Percentiles rank a stretch among this genome's conserved stretches.
Conservation (phyloP, 2,113 vertebrate species). For the Morone saxatilis region DNA sequence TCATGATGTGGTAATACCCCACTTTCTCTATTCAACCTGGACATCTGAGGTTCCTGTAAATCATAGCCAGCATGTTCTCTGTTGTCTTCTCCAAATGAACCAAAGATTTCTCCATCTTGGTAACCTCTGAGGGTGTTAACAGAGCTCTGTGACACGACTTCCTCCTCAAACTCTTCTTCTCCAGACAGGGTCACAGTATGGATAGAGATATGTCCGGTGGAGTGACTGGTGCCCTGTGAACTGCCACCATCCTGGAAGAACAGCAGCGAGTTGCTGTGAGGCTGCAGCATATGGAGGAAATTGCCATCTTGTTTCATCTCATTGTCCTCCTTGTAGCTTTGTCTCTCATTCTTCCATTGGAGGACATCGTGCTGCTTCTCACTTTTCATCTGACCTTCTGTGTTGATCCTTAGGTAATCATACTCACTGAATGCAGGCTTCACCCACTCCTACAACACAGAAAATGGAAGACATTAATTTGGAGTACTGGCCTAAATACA, state of each 20-base stretch:
- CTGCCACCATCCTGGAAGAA: constrained; percentile 51
- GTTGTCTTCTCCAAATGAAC: constrained; percentile 57
- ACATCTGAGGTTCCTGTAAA: constrained; percentile 9
- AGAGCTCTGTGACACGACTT: constrained; percentile 58
- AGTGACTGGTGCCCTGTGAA: constrained; percentile 72
- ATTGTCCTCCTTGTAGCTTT: constrained; percentile 20
- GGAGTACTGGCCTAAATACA: background rate
- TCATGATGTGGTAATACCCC: constrained; percentile 62
- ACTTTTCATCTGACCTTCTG: constrained; percentile 60
- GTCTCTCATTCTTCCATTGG: constrained; percentile 32
- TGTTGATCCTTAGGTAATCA: constrained; percentile 70
- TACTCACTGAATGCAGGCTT: constrained; percentile 77
- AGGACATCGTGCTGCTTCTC: constrained; percentile 38
- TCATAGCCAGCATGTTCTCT: constrained; percentile 20
- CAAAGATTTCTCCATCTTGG: constrained; percentile 74
- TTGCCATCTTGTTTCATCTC: constrained; percentile 13
- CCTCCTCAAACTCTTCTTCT: constrained; percentile 78
- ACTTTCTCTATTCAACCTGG: constrained; percentile 36
- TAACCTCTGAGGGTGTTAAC: constrained; percentile 34
- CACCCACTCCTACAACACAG: constrained; percentile 82
- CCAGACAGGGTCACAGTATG: constrained; percentile 88
- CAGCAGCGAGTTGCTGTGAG: constrained; percentile 35
- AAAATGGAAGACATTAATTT: background rate
- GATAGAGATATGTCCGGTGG: constrained; percentile 87
- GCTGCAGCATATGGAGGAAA: background rate